These are phyloP conservation scores for Megamerina dolium DNA, from an alignment of 2,888 invertebrate genomes.

Conservation along the genomic window DNA sequence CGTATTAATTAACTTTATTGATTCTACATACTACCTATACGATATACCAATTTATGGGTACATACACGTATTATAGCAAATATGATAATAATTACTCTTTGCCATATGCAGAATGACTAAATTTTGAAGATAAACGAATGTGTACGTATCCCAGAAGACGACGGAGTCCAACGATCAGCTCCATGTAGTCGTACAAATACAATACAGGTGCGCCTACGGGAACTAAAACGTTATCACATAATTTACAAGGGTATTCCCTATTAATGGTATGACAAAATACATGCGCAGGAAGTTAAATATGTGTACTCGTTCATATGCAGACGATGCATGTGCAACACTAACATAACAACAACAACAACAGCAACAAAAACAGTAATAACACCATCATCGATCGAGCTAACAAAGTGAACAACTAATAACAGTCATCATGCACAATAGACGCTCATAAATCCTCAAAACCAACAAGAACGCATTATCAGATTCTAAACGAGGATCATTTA, in stretches of 20 bases:
- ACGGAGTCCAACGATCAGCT: no score
- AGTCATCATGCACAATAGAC: slow-evolving; percentile 40
- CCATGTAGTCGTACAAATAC: no score
- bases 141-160: no score
- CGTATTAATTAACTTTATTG: no score
- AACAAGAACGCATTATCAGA: no score
- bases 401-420: slow-evolving; percentile 34
- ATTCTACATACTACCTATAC: no score
- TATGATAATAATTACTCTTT: no score
- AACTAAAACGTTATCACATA: slow-evolving; percentile 17
- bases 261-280: slow-evolving; percentile 16
- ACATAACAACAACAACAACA: neutral
- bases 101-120: slow-evolving; percentile 15
- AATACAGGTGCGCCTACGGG: slow-evolving; percentile 30
- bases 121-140: no score
- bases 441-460: slow-evolving; percentile 40
- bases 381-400: neutral
- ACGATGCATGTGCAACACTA: slow-evolving; percentile 4
- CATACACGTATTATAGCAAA: no score
- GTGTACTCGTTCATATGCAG: neutral
- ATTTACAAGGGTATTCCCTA: slow-evolving; percentile 14
- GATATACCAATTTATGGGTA: no score
- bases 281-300: slow-evolving; percentile 3
- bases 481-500: slow-evolving; percentile 31
- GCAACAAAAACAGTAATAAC: neutral